Percentiles rank a stretch among this genome's conserved stretches.
Conservation (phyloP, 2,113 vertebrate species). For the Trochalopteron elliotii region DNA sequence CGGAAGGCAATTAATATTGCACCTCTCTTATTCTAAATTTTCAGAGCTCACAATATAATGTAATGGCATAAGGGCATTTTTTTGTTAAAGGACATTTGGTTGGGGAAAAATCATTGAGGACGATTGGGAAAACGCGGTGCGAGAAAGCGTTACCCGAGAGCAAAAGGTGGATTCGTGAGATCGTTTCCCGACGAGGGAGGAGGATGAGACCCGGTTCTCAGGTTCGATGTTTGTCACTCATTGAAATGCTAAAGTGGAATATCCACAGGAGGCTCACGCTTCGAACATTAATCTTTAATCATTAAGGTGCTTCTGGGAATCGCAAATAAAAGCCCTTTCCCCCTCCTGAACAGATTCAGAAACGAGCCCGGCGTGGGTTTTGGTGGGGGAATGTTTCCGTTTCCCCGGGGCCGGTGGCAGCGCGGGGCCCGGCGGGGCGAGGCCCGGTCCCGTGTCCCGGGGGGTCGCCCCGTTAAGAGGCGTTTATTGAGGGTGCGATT, state of each 20-base stretch:
- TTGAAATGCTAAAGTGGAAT: slow-evolving; percentile 31
- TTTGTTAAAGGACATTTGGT: slow-evolving; percentile 80
- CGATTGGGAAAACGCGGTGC: not conserved
- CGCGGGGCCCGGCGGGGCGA: not conserved
- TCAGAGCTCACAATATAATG: slow-evolving; percentile 81
- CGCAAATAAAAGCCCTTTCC: slow-evolving; percentile 73
- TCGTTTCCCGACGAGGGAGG: not conserved
- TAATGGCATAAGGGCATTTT: slow-evolving; percentile 82
- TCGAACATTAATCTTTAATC: slow-evolving; percentile 80
- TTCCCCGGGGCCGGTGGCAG: not conserved
- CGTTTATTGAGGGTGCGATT: not conserved
- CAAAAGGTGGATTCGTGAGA: not conserved
- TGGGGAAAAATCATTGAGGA: slow-evolving; percentile 60
- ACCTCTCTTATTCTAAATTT: slow-evolving; percentile 86
- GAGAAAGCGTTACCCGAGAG: not conserved
- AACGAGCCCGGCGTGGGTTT: not conserved
- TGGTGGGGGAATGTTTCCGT: not conserved
- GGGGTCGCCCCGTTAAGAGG: not conserved
- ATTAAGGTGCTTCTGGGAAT: slow-evolving; percentile 69
- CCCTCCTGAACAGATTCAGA: slow-evolving; percentile 14
- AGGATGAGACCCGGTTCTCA: not conserved
- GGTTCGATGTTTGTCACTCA: slow-evolving; percentile 13
- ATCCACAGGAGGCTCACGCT: slow-evolving; percentile 41
- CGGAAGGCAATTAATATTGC: slow-evolving; percentile 86
- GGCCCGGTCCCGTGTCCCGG: not conserved